Evolutionary conservation across 2,888 invertebrate genomes (phyloP).

Genomic region (Temnothorax ravouxi): DNA sequence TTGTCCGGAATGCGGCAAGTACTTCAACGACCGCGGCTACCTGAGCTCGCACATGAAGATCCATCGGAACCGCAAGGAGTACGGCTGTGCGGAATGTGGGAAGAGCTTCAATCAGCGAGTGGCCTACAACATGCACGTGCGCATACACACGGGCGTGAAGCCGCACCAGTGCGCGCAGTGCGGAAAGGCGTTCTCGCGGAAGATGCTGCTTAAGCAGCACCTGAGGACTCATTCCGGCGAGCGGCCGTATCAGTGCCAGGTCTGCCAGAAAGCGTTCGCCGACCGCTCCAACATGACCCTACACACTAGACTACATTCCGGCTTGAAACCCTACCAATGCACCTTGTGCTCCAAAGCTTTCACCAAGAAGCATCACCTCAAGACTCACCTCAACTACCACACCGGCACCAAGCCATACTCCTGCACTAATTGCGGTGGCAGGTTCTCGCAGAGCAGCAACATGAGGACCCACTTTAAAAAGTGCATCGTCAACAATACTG

Average conservation of each 20-base stretch:
- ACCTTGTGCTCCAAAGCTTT: slow-evolving; percentile 92
- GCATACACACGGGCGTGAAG: slow-evolving; percentile 94
- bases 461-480: slow-evolving; percentile 95
- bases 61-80: slow-evolving; percentile 93
- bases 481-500: slow-evolving; percentile 85
- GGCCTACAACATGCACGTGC: slow-evolving; percentile 95
- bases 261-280: slow-evolving; percentile 94
- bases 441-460: slow-evolving; percentile 94
- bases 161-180: slow-evolving; percentile 93
- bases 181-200: slow-evolving; percentile 93
- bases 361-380: slow-evolving; percentile 94
- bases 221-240: slow-evolving; percentile 94
- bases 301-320: slow-evolving; percentile 93
- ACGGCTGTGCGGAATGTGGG: slow-evolving; percentile 93
- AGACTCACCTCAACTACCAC: slow-evolving; percentile 94
- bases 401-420: slow-evolving; percentile 94
- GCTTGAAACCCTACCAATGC: slow-evolving; percentile 92
- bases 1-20: slow-evolving; percentile 93
- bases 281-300: slow-evolving; percentile 95
- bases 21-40: slow-evolving; percentile 94
- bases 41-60: slow-evolving; percentile 95
- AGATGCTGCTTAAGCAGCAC: slow-evolving; percentile 94
- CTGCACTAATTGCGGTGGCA: slow-evolving; percentile 91
- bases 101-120: slow-evolving; percentile 95
- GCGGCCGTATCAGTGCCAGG: slow-evolving; percentile 93